Evolutionary conservation across 2,797 vertebrate genomes (phyloP), one percentile per base, ranked within the genome.

Genomic region (Austrolebias charrua): DNA sequence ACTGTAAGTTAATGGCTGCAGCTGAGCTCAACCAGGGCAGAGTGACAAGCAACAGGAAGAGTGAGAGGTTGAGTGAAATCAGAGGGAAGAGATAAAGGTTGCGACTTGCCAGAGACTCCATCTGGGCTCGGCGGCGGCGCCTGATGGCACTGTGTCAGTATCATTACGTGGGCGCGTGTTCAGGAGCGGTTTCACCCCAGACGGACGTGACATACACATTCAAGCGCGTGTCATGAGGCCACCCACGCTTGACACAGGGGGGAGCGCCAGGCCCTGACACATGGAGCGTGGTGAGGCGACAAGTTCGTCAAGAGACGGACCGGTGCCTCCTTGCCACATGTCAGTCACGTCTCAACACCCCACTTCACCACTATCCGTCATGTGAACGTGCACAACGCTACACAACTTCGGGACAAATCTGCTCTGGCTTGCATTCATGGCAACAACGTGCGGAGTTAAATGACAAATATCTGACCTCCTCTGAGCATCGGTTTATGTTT

Each of bases 141-240:
- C 71, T 76, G 75, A 87, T 89, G 90, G 82, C 81, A 59, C 58
- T n/a, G 76, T 82, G 79, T 84, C 88, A 91, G 83, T 87, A 89
- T 87, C 85, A 86, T 88, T 87, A 87, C 50, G 89, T 90, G 89
- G 88, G 91, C 75, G 88, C 84, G 77, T 79, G 82, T 83, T 88
- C 86, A 83, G 88, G 86, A 89, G 84, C 58, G 55, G 84, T 89
- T 84, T 90, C 90, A 90, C 86, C 85, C 90, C 92, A 93, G 92
- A 93, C 89, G 91, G 89, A 88, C 81, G 53, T 78, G 85, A 85
- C 82, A 87, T 79, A 85, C 83, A 89, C 84, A 82, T 71, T 81
- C 73, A 71, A 77, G 52, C 69, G 73, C 79, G 85, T 90, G 88
- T 90, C 90, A 87, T 79, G 76, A 84, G 83, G 81, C 87, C 88